These are phyloP conservation scores for Smittia sp. DNA, from an alignment of 2,888 invertebrate genomes.

Conservation along the genomic window DNA sequence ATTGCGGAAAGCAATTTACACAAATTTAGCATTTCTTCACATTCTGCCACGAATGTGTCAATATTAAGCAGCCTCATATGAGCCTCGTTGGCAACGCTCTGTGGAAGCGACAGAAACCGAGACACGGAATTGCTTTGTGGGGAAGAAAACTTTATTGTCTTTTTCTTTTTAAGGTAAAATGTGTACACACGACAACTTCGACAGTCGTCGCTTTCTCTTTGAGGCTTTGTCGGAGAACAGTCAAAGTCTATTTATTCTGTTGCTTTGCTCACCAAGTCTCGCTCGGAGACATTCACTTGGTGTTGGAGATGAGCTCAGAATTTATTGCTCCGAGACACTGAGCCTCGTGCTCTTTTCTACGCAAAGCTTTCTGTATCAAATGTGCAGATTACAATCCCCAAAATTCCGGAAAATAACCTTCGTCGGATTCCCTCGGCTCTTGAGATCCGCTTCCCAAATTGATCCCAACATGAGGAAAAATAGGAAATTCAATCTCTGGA, in stretches of 20 bases:
- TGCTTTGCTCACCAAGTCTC: neutral
- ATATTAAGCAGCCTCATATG: neutral
- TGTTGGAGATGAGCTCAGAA: neutral
- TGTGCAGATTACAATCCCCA: neutral
- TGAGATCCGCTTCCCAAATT: too few species aligned
- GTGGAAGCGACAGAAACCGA: neutral
- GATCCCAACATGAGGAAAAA: too few species aligned
- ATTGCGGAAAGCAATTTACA: slow-evolving; percentile 1
- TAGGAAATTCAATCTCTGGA: too few species aligned
- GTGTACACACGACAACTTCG: neutral
- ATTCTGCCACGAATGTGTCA: neutral
- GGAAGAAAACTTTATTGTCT: slow-evolving; percentile 1
- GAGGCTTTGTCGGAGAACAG: neutral
- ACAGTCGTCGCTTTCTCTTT: neutral
- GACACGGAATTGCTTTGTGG: neutral
- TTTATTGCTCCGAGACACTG: slow-evolving; percentile 35
- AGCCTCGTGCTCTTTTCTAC: slow-evolving; percentile 4
- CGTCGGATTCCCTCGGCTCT: too few species aligned
- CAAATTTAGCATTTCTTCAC: neutral
- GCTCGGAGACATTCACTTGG: neutral
- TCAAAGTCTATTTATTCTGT: neutral
- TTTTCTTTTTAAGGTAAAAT: neutral
- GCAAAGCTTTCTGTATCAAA: slow-evolving; percentile 16
- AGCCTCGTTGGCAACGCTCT: neutral
- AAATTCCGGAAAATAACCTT: too few species aligned